phyloP scores from a whole-genome alignment of 2,113 vertebrate genomes.

The Reinhardtius hippoglossoides region DNA sequence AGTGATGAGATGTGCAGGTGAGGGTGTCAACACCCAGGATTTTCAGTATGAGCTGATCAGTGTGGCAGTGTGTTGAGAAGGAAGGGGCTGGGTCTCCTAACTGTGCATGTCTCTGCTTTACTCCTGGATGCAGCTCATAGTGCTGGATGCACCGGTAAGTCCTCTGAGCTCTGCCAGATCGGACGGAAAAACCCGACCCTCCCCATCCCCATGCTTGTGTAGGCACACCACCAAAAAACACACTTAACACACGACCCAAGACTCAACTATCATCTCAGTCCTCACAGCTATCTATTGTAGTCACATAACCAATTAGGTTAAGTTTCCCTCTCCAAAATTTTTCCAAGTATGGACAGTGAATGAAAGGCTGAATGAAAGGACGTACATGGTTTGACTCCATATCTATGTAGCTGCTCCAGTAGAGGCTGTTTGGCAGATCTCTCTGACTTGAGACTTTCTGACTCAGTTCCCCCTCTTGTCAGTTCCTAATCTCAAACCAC shows the following conservation, averaged over 20 bases:
- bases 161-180: constrained; percentile 46
- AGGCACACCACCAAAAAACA: not conserved
- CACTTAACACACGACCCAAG: not conserved
- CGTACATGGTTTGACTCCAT: not conserved
- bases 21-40: too few species aligned
- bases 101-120: constrained; percentile 77
- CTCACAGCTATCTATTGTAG: not conserved
- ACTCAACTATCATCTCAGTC: not conserved
- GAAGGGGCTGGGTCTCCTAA: constrained; percentile 67
- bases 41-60: not conserved
- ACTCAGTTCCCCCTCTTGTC: not conserved
- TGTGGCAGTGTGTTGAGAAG: constrained; percentile 24
- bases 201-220: constrained; percentile 21
- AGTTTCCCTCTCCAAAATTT: not conserved
- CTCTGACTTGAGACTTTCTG: not conserved
- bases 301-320: not conserved
- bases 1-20: not conserved
- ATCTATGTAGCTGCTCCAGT: constrained; percentile 7
- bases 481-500: not conserved
- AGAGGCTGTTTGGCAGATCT: constrained; percentile 9
- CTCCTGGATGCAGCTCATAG: constrained; percentile 90
- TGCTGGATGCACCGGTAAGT: constrained; percentile 95
- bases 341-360: too few species aligned
- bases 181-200: constrained; percentile 38
- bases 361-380: not conserved